phyloP scores from a whole-genome alignment of 2,888 invertebrate genomes.

The Eubasilissa splendida region DNA sequence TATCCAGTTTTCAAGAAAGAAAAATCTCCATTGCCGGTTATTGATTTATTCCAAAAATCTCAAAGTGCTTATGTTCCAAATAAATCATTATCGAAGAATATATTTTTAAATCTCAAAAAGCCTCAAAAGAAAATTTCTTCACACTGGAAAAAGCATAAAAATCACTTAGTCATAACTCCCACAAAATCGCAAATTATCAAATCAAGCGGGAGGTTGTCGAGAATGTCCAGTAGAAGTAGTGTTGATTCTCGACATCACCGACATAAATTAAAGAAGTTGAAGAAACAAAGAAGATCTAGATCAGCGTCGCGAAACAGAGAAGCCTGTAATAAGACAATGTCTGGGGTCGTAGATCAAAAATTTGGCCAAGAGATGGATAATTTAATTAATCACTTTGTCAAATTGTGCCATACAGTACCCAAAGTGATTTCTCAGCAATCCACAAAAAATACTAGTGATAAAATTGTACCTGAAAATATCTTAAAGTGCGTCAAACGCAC shows the following conservation, averaged over 20 bases:
- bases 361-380: slow-evolving; percentile 70
- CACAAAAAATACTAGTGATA: slow-evolving; percentile 69
- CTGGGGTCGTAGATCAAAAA: slow-evolving; percentile 74
- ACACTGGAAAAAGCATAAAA: slow-evolving; percentile 73
- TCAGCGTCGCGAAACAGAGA: slow-evolving; percentile 70
- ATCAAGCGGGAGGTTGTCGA: slow-evolving; percentile 50
- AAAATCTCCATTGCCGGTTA: slow-evolving; percentile 63
- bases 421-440: slow-evolving; percentile 64
- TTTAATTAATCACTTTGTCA: slow-evolving; percentile 68
- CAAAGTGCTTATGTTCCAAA: slow-evolving; percentile 70
- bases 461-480: slow-evolving; percentile 68
- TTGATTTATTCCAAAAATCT: slow-evolving; percentile 68
- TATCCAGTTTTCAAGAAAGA: slow-evolving; percentile 64
- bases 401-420: slow-evolving; percentile 69
- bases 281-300: slow-evolving; percentile 69
- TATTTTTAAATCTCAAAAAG: slow-evolving; percentile 70
- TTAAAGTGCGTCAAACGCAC: slow-evolving; percentile 75
- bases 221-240: slow-evolving; percentile 51
- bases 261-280: slow-evolving; percentile 64
- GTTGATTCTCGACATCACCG: slow-evolving; percentile 68
- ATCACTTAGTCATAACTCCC: slow-evolving; percentile 71
- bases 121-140: slow-evolving; percentile 65
- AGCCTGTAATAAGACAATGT: slow-evolving; percentile 78
- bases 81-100: slow-evolving; percentile 68
- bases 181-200: slow-evolving; percentile 63